These are phyloP conservation scores for Drosophila novamexicana DNA, from an alignment of 1,140 invertebrate species.

Conservation along the genomic window DNA sequence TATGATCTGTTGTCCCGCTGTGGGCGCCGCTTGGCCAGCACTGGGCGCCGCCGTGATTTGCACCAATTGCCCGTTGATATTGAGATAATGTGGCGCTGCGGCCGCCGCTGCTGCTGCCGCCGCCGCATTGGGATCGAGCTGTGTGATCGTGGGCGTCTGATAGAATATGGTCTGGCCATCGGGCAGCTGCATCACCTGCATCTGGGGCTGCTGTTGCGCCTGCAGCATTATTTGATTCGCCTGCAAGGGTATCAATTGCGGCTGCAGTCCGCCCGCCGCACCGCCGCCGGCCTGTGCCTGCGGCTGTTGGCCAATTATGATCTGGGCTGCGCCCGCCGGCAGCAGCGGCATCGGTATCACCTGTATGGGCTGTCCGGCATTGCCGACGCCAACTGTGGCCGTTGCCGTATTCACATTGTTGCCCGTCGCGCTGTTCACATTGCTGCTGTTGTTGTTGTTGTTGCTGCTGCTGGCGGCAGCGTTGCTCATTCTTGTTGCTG, in stretches of 20 bases:
- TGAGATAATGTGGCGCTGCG: constrained; percentile 88
- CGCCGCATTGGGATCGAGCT: constrained; percentile 61
- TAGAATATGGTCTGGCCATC: constrained; percentile 98
- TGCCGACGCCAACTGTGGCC: constrained; percentile 29
- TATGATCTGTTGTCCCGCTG: constrained; percentile 73
- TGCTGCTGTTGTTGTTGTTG: constrained; percentile 22
- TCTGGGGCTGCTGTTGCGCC: constrained; percentile 86
- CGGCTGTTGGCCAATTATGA: constrained; percentile 75
- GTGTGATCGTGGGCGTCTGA: constrained; percentile 85
- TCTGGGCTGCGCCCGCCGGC: constrained; percentile 64
- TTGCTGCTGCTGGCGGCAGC: constrained; percentile 19
- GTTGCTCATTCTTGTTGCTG: constrained; percentile 60
- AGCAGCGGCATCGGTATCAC: constrained; percentile 79
- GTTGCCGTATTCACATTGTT: constrained; percentile 37
- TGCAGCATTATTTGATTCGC: constrained; percentile 80
- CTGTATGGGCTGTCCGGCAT: constrained; percentile 65
- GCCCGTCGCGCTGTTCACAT: constrained; percentile 7
- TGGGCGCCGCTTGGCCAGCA: constrained; percentile 35
- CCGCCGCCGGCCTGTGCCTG: constrained; percentile 43
- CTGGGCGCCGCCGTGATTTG: constrained; percentile 86
- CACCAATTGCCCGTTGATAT: constrained; percentile 90
- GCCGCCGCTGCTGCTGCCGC: constrained; percentile 38
- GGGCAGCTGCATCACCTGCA: constrained; percentile 94
- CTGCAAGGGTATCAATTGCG: constrained; percentile 72
- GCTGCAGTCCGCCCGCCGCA: constrained; percentile 40